Conservation (phyloP, 2,888 invertebrate species). For the Ceramica pisi region DNA sequence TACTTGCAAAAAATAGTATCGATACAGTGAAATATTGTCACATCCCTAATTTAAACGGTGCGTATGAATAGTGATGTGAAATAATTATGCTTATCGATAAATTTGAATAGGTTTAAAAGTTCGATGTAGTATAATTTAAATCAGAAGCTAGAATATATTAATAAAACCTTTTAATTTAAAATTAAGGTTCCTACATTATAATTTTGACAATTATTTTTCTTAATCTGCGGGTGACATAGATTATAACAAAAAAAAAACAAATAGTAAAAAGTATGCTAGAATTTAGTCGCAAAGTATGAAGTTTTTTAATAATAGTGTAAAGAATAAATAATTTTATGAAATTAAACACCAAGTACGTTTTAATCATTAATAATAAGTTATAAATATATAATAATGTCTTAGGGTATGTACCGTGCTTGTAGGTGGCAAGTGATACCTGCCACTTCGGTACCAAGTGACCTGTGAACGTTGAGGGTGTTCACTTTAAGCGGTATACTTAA, state of each 20-base stretch:
- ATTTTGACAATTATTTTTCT: conserved; percentile 55
- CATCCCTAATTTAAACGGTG: conserved; percentile 41
- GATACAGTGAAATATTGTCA: conserved; percentile 31
- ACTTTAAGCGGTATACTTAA: conserved; percentile 45
- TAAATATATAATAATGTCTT: conserved; percentile 69
- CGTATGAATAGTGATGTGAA: conserved; percentile 44
- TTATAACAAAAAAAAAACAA: conserved; percentile 47
- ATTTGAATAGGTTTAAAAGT: conserved; percentile 25
- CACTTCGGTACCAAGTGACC: conserved; percentile 39
- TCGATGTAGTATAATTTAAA: conserved; percentile 46
- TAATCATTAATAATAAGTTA: conserved; percentile 75
- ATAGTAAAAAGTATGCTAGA: conserved; percentile 63
- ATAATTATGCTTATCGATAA: conserved; percentile 38
- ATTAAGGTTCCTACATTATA: conserved; percentile 48
- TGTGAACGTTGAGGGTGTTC: neutral
- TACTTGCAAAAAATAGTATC: conserved; percentile 20
- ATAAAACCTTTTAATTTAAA: conserved; percentile 47
- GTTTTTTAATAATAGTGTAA: conserved; percentile 69
- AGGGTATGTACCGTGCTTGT: conserved; percentile 45
- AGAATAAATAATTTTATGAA: conserved; percentile 80
- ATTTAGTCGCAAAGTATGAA: conserved; percentile 56
- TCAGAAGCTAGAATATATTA: conserved; percentile 39
- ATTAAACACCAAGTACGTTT: conserved; percentile 88
- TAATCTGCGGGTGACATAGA: conserved; percentile 62
- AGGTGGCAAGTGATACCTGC: conserved; percentile 22